A percentile compares a stretch with the other conserved stretches of the same genome.
Conservation (phyloP, 2,888 invertebrate species). For the Lepidocyrtinus sp. region DNA sequence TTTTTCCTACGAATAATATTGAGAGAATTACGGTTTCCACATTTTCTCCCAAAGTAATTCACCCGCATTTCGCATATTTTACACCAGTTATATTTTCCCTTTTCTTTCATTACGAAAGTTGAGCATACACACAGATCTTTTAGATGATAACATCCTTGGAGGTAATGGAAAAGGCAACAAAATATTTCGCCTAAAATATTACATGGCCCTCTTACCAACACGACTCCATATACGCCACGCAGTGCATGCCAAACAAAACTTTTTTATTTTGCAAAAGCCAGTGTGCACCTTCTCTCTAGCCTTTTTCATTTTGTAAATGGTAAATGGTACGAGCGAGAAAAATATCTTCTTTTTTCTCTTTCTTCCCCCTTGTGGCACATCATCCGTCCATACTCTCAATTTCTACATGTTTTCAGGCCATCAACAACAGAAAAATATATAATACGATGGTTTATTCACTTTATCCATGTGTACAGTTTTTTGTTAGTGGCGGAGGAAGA, state of each 20-base stretch:
- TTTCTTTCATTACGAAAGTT: too few relatives aligned
- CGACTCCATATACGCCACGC: background rate
- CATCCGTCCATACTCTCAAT: conserved; percentile 19
- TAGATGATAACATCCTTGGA: too few relatives aligned
- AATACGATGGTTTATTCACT: background rate
- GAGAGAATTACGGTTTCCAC: too few relatives aligned
- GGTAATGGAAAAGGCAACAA: too few relatives aligned
- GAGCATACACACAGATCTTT: too few relatives aligned
- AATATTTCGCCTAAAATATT: too few relatives aligned
- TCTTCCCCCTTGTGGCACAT: conserved; percentile 46
- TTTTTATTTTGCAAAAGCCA: conserved; percentile 8
- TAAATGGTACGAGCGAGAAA: conserved; percentile 41
- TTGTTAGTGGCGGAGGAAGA: conserved; percentile 15
- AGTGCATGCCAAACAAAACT: background rate
- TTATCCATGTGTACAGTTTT: background rate
- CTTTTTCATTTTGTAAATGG: conserved; percentile 41
- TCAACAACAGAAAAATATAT: conserved; percentile 32
- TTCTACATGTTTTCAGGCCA: conserved; percentile 31
- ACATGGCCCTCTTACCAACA: too few relatives aligned
- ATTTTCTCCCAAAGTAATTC: too few relatives aligned
- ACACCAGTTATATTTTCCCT: too few relatives aligned
- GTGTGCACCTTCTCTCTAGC: too few relatives aligned
- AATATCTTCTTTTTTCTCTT: conserved; percentile 20
- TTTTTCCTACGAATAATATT: too few relatives aligned
- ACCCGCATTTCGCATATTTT: too few relatives aligned